A percentile compares a stretch with the other conserved stretches of the same genome.
Evolutionary conservation across 2,113 vertebrate genomes (phyloP).

Genomic region (Trachemys scripta): DNA sequence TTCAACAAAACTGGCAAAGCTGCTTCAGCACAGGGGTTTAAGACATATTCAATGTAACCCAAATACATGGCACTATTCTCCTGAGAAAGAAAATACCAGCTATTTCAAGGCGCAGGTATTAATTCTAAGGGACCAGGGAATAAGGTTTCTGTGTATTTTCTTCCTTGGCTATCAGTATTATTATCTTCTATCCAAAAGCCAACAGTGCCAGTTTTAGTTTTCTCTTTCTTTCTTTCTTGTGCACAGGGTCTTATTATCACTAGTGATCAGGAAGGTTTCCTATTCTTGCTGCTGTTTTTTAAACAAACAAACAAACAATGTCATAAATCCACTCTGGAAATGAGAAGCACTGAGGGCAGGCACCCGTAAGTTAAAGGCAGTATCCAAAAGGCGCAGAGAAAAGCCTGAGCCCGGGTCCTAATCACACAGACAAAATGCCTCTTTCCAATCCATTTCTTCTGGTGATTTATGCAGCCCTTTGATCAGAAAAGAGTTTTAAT

Average conservation of each 20-base stretch:
- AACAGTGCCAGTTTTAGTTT: background rate
- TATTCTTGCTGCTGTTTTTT: conserved; percentile 8
- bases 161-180: background rate
- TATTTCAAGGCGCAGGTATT: background rate
- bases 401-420: background rate
- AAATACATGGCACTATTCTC: background rate
- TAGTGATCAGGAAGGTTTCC: background rate
- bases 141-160: background rate
- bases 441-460: conserved; percentile 26
- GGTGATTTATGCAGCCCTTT: conserved; percentile 70
- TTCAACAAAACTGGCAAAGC: background rate
- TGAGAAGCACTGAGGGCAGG: background rate
- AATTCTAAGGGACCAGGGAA: background rate
- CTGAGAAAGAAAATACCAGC: background rate
- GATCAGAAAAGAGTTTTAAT: conserved; percentile 69
- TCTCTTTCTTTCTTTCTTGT: background rate
- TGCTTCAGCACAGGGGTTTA: background rate
- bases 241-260: background rate
- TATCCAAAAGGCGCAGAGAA: background rate
- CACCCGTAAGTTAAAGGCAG: background rate
- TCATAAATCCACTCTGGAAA: conserved; percentile 31
- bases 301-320: conserved; percentile 35
- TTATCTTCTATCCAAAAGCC: background rate
- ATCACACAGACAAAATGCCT: conserved; percentile 46
- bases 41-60: background rate